Base-by-base conservation (phyloP, 2,113 vertebrate species). In the Sitta europaea region DNA sequence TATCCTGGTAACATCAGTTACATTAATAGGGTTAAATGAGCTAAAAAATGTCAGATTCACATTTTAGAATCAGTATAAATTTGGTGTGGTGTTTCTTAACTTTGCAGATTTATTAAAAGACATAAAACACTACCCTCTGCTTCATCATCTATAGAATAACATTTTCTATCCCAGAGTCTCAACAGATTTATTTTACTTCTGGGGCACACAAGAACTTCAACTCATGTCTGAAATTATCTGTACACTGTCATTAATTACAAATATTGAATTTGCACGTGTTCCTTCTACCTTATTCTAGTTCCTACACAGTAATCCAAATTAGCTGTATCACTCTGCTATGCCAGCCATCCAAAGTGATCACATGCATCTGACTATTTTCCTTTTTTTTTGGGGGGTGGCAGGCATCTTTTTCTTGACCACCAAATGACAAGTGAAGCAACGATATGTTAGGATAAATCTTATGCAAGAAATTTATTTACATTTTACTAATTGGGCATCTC, bases 341-440 rank as follows among this genome's bases (percentile, higher is more conserved):
- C 11, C 48, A 50, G 11, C n/a, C 16, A 66, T 47, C 15, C 9
- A 73, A 61, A 79, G 6, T 25, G 11, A 67, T 19, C 21, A 8
- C 0, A 1, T 33, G 10, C 11, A 65, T 43, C 24, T 35, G 24
- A n/a, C 0, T 17, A 2, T 14, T 29, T 22, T 45, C 8, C 38
- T 5, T 12, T 35, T 57, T 33, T 38, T 25, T 11, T 5, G 5
- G 3, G 1, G 3, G 2, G 3, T 3, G 6, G 2, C 12, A 21
- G 25, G 43, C 0, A 4, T 51, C 11, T 40, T 55, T 57, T 48
- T 68, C 19, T 86, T 66, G 23, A 29, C 11, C 13, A 36, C 13
- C 10, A 74, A 88, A 74, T 7, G 47, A 54, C 14, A 83, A 57
- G 14, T 18, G 10, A 88, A 83, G n/a, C 14, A 71, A 51, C 1